Evolutionary conservation across 2,113 vertebrate species (phyloP), one percentile per base, ranked within the genome.

Genomic region (Centropus unirufus): DNA sequence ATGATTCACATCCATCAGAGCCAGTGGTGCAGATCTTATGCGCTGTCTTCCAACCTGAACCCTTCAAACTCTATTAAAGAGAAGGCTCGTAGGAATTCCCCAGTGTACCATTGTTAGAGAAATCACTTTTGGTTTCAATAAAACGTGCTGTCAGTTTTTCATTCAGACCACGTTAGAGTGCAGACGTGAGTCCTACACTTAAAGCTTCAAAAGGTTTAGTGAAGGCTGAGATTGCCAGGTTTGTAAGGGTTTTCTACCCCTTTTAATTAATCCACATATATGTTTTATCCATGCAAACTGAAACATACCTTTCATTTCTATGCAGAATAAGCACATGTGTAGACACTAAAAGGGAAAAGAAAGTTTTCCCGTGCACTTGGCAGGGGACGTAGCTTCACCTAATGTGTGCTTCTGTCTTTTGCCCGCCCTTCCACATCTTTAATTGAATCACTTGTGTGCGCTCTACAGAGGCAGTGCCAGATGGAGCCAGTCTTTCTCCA

Each of bases 41-140:
- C 36, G 34, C 90, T 66, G 67, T 96, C 94, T 95, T 97, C 93
- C 90, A 94, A 90, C 42, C 67, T 44, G 72, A 93, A 91, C 80
- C 90, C 84, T 93, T 95, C 94, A 91, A 93, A 91, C 75, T 91
- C 84, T 55, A 88, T 95, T 91, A 94, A 93, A 91, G 66, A 92
- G 78, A 95, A 92, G 59, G 49, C 70, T 17, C 1, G 63, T 66
- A 94, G 84, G 94, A 96, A 93, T 95, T 91, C 90, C 92, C 44
- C 27, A 55, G 68, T 42, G 95, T 66, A 54, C 54, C 67, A 91
- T 77, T 90, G 87, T 84, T 91, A 90, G 29, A 93, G 72, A 93
- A 91, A 93, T 93, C 78, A 90, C 82, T 92, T 95, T 44, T 94
- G 81, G 93, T 96, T 97, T 90, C 78, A 80, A 8, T 91, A 95